Conservation (phyloP, 2,113 vertebrate genomes). For the Chitala chitala region DNA sequence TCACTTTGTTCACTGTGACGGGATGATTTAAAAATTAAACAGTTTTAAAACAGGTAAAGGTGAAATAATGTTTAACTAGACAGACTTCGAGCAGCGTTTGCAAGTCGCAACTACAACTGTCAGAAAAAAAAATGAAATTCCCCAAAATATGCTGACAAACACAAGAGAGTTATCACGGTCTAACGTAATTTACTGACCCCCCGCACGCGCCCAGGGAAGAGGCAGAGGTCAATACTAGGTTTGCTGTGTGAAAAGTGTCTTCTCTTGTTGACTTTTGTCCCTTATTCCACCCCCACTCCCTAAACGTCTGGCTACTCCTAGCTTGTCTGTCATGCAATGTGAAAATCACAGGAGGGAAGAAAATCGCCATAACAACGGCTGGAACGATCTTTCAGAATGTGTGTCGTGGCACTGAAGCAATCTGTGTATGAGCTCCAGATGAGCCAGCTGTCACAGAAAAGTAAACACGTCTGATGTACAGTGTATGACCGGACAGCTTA, state of each 20-base stretch:
- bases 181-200: slow-evolving; percentile 63
- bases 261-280: slow-evolving; percentile 74
- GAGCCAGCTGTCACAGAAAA: slow-evolving; percentile 97
- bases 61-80: no score
- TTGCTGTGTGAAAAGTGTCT: slow-evolving; percentile 74
- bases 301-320: slow-evolving; percentile 74
- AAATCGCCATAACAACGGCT: slow-evolving; percentile 88
- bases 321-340: slow-evolving; percentile 98
- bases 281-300: slow-evolving; percentile 28
- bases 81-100: neutral
- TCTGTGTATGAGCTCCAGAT: slow-evolving; percentile 99
- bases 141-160: neutral
- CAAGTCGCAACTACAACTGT: neutral
- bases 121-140: slow-evolving; percentile 20
- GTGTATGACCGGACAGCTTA: slow-evolving; percentile 90
- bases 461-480: slow-evolving; percentile 99
- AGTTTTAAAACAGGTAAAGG: no score
- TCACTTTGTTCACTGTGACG: no score
- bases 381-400: slow-evolving; percentile 90
- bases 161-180: slow-evolving; percentile 52
- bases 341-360: slow-evolving; percentile 97
- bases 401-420: slow-evolving; percentile 94
- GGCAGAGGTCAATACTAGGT: slow-evolving; percentile 75
- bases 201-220: slow-evolving; percentile 69
- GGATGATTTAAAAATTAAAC: no score